Evolutionary conservation across 2,113 vertebrate genomes (phyloP).

Genomic region (Esox niger): DNA sequence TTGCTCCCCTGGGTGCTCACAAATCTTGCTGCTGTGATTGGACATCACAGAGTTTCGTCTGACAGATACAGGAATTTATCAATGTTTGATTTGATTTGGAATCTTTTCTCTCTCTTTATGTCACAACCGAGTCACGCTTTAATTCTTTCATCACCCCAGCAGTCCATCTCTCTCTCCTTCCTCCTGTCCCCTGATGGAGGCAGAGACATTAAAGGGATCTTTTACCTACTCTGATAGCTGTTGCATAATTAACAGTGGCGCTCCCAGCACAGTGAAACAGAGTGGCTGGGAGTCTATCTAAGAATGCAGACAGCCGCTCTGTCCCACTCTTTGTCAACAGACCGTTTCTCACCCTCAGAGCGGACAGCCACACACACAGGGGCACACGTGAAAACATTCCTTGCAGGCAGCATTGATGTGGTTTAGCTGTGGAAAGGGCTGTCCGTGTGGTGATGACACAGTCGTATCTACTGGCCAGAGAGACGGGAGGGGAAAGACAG

Average conservation of each 20-base stretch:
- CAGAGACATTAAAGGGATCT: background rate
- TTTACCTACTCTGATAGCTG: constrained; percentile 14
- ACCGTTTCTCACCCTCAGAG: background rate
- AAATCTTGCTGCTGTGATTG: too few relatives aligned
- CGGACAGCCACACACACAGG: background rate
- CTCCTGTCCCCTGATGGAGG: background rate
- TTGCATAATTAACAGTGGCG: constrained; percentile 17
- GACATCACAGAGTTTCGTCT: too few relatives aligned
- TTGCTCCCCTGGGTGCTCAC: too few relatives aligned
- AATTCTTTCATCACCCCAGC: too few relatives aligned
- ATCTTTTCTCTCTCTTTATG: too few relatives aligned
- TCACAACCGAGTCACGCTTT: too few relatives aligned
- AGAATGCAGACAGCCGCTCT: background rate
- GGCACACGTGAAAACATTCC: background rate
- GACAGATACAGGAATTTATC: too few relatives aligned
- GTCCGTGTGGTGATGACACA: constrained; percentile 43
- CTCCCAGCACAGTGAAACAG: background rate
- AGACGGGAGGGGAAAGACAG: background rate
- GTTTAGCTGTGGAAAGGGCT: constrained; percentile 18
- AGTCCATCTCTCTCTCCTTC: background rate
- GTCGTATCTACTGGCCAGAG: constrained; percentile 41
- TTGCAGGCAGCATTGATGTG: constrained; percentile 21
- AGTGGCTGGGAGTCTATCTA: too few relatives aligned
- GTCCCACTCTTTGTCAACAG: too few relatives aligned
- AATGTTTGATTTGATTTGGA: too few relatives aligned